Base-by-base conservation (phyloP, 1,140 invertebrate genomes). In the Aphelinus atriplicis region DNA sequence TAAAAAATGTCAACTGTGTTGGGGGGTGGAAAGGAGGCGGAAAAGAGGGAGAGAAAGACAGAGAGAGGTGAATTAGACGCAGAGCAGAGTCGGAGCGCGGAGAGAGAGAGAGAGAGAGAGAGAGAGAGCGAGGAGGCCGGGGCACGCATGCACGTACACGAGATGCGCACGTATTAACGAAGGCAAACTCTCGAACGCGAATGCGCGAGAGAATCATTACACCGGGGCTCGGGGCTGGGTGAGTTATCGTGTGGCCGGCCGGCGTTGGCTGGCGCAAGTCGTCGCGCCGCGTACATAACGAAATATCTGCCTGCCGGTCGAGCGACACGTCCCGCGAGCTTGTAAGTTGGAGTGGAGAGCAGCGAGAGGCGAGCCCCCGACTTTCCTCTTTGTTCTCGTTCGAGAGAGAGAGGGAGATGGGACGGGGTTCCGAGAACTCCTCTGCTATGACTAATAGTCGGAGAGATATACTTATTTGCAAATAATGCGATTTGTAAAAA, bases 401-500 rank as follows among this genome's bases (percentile, higher is more conserved):
- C 58, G n/a, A 53, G 46, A 50, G 2, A 7, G 26, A 26, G 26
- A 26, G 26, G 26, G 26, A 26, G 26, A 26, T 26, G 26, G 26
- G 26, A 26, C 26, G 26, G 26, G 26, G 26, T 26, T 26, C 26
- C 26, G 26, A 26, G 26, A n/a, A 47, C 62, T 71, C 68, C 56
- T 65, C 56, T 51, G 47, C 74, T 58, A 76, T 76, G 74, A 76
- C 74, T 76, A 76, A 76, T 70, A 76, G 63, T 76, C 71, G 65
- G 62, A 61, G 55, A 76, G 68, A 66, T 76, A 66, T 45, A 76
- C 68, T 76, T 76, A 76, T 76, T 76, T 76, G 68, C 74, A 76
- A 76, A 76, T 76, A 71, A 76, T 76, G 57, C 61, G n/a, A 61
- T 76, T 76, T 76, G 65, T 50, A 76, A 76, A 76, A 76, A 76